Evolutionary conservation across 2,888 invertebrate species (phyloP).

Genomic region (Portevinia maculata): DNA sequence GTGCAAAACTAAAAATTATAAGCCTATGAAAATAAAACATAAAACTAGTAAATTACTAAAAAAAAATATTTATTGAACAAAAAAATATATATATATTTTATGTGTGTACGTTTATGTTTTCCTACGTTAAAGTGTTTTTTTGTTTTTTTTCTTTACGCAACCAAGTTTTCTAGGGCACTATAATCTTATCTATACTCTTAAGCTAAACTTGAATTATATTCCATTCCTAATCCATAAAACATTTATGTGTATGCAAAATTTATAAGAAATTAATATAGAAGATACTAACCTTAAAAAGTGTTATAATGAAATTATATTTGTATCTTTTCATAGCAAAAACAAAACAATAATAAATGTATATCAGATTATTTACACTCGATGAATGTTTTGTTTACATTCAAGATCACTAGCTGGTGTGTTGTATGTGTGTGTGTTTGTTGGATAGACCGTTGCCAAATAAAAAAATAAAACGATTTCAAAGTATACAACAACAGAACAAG

Average conservation of each 20-base stretch:
- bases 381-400: constrained; percentile 69
- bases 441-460: constrained; percentile 54
- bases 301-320: constrained; percentile 10
- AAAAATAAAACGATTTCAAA: constrained; percentile 35
- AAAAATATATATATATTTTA: constrained; percentile 1
- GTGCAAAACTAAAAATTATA: not conserved
- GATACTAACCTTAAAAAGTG: constrained; percentile 41
- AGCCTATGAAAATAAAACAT: not conserved
- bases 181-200: constrained; percentile 47
- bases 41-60: constrained; percentile 22
- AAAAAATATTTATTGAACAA: constrained; percentile 35
- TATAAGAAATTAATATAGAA: constrained; percentile 48
- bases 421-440: constrained; percentile 37
- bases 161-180: constrained; percentile 40
- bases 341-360: constrained; percentile 45
- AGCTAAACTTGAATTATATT: constrained; percentile 58
- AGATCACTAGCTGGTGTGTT: constrained; percentile 72
- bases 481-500: constrained; percentile 24
- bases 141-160: constrained; percentile 44
- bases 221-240: constrained; percentile 62
- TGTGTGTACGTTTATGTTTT: constrained; percentile 16
- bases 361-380: constrained; percentile 44
- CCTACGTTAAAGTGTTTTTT: constrained; percentile 6
- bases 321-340: constrained; percentile 33
- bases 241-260: constrained; percentile 61